These are phyloP conservation scores for Homarus gammarus DNA, from an alignment of 2,888 invertebrate species.

Conservation along the genomic window DNA sequence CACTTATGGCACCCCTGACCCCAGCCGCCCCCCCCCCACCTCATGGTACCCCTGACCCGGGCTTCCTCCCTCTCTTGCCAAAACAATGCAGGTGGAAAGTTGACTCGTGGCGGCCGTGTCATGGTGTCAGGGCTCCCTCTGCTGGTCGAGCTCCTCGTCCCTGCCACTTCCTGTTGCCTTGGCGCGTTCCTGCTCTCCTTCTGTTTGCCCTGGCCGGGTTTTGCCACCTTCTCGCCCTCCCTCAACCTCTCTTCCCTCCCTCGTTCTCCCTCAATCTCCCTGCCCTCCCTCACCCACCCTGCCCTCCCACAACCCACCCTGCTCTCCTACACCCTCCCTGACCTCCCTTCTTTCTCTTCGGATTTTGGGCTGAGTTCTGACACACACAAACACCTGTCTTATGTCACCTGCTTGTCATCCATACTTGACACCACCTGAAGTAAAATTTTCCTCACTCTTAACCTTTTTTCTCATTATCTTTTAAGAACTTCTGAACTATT, in stretches of 20 bases:
- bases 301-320: too few species aligned
- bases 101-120: constrained; percentile 53
- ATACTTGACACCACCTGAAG: too few species aligned
- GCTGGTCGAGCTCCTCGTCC: constrained; percentile 22
- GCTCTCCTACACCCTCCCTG: neutral
- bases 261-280: constrained; percentile 17
- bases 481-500: too few species aligned
- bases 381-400: too few species aligned
- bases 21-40: constrained; percentile 11
- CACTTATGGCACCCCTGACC: neutral
- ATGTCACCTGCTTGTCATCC: neutral
- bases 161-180: constrained; percentile 7
- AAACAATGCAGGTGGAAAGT: constrained; percentile 61
- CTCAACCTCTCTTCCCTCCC: neutral
- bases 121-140: constrained; percentile 45
- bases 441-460: neutral
- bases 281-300: too few species aligned
- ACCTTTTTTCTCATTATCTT: too few species aligned
- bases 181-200: neutral
- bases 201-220: neutral
- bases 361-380: too few species aligned
- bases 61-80: constrained; percentile 45
- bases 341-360: neutral
- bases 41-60: constrained; percentile 25
- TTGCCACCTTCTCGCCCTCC: neutral